Evolutionary conservation across 2,888 invertebrate species (phyloP).

Genomic region (Coenonympha arcania): DNA sequence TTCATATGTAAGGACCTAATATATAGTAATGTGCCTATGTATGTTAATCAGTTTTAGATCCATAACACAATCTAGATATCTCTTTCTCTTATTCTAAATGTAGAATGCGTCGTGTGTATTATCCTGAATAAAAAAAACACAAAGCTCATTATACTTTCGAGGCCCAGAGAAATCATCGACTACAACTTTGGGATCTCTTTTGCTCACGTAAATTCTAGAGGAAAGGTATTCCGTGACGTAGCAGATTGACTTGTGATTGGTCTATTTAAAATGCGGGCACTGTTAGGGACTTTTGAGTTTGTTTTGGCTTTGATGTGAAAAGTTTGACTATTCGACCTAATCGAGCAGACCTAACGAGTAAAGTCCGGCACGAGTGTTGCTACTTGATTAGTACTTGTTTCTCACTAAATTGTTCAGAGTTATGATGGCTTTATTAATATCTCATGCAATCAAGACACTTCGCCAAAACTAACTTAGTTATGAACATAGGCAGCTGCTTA

Average conservation of each 20-base stretch:
- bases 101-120: too few species aligned
- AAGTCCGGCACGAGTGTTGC: slow-evolving; percentile 10
- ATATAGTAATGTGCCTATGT: too few species aligned
- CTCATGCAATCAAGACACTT: background rate
- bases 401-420: background rate
- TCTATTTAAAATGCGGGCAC: slow-evolving; percentile 13
- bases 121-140: too few species aligned
- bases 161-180: too few species aligned
- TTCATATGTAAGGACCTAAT: too few species aligned
- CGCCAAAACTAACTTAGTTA: background rate
- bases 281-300: slow-evolving; percentile 10
- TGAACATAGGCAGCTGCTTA: too few species aligned
- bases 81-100: too few species aligned
- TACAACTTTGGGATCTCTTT: background rate
- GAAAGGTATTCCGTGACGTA: background rate
- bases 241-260: slow-evolving; percentile 12
- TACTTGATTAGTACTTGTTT: slow-evolving; percentile 8
- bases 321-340: slow-evolving; percentile 8
- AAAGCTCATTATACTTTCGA: too few species aligned
- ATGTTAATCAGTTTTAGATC: too few species aligned
- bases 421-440: slow-evolving; percentile 6
- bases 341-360: slow-evolving; percentile 12
- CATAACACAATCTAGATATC: too few species aligned
- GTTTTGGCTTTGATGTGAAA: slow-evolving; percentile 12
- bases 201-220: background rate